Evolutionary conservation across 2,888 invertebrate species (phyloP), one percentile per base, ranked within the genome.

Genomic region (Epinotia ramella): DNA sequence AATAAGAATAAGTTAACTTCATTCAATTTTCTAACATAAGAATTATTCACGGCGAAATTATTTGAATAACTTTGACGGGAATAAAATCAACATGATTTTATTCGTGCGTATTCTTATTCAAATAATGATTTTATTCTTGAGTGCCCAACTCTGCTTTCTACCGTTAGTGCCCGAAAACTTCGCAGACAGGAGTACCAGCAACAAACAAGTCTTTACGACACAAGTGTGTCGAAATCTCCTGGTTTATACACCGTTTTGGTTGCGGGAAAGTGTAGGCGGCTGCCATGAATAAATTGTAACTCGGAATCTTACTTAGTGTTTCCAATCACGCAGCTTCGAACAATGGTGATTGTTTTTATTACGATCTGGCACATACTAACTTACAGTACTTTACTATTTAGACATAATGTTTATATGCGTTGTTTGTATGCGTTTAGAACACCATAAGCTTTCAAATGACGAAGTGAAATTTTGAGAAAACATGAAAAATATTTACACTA

Each of bases 271-370:
- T 5, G n/a, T 12, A 1, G n/a, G 28, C 16, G 44, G 44, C 63
- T 49, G 49, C 18, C 53, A 67, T 67, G 66, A 67, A 67, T 67
- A 56, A 67, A 67, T 67, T 67, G 56, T 67, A 56, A 33, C 49
- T 67, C 66, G 56, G 56, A 49, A 67, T 56, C 18, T 67, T 20
- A n/a, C n/a, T 67, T 67, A 33, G 46, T 65, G 66, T 67, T 56
- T 67, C 56, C 33, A 67, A 67, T 67, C 65, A 62, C 62, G 62
- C 53, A 28, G 13, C 62, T 13, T 7, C 13, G 33, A 62, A 62
- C 62, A 62, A 62, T 33, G 33, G 62, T 9, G 33, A 62, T 33
- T 62, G 62, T 62, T 62, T 62, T 62, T 62, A 62, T 62, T 33
- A 11, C 33, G 62, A n/a, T 62, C 33, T 9, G 62, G 62, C n/a